Percentiles rank a stretch among this genome's conserved stretches.
Evolutionary conservation across 2,888 invertebrate species (phyloP).

Genomic region (Nemapogon koenigi): DNA sequence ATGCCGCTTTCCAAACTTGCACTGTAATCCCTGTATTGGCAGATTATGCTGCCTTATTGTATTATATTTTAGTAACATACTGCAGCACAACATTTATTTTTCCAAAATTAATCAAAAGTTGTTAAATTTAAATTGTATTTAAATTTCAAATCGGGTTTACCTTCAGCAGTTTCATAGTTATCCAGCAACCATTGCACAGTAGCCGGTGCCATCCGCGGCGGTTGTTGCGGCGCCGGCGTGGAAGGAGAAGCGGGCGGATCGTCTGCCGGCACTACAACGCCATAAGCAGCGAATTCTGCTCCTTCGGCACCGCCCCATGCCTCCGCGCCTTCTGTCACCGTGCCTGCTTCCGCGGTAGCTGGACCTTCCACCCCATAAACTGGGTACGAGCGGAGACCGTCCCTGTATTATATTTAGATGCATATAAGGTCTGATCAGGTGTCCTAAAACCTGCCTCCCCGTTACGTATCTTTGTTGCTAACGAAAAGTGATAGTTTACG

Average conservation of each 20-base stretch:
- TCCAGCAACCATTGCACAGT: slow-evolving; percentile 96
- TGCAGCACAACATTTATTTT: too few relatives aligned
- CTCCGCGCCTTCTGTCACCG: slow-evolving; percentile 21
- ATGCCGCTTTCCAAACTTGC: background rate
- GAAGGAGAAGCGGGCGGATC: slow-evolving; percentile 36
- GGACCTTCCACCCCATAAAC: slow-evolving; percentile 29
- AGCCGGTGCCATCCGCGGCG: slow-evolving; percentile 67
- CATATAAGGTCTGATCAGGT: too few relatives aligned
- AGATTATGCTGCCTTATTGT: too few relatives aligned
- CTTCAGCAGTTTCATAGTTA: slow-evolving; percentile 97
- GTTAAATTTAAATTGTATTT: too few relatives aligned
- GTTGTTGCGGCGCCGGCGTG: slow-evolving; percentile 26
- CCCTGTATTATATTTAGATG: too few relatives aligned
- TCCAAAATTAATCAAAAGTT: too few relatives aligned
- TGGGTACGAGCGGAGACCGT: slow-evolving; percentile 75
- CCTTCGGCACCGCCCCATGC: slow-evolving; percentile 61
- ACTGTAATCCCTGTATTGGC: too few relatives aligned
- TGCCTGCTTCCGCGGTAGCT: slow-evolving; percentile 28
- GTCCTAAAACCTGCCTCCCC: too few relatives aligned
- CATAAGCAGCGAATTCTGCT: slow-evolving; percentile 60
- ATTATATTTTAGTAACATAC: too few relatives aligned
- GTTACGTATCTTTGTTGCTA: too few relatives aligned
- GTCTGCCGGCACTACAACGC: slow-evolving; percentile 18
- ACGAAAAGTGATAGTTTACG: too few relatives aligned
- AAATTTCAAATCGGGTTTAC: slow-evolving; percentile 24